Conservation (phyloP, 2,888 invertebrate species). For the Lasioglossum marginatum region DNA sequence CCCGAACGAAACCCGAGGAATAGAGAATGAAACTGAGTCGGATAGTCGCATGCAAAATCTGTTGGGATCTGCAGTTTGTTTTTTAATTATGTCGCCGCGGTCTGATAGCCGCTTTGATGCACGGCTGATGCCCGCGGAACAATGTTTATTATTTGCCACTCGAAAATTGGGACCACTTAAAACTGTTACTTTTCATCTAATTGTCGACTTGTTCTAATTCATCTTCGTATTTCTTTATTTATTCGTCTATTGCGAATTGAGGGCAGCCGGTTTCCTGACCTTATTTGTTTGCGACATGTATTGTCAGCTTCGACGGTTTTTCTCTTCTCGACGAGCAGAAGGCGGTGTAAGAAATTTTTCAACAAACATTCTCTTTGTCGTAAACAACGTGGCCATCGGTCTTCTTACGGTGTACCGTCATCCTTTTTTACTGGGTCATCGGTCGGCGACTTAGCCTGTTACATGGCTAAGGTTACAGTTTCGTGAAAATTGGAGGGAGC, state of each 20-base stretch:
- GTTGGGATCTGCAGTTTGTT: conserved; percentile 17
- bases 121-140: background rate
- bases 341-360: background rate
- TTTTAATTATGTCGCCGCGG: conserved; percentile 8
- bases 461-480: conserved; percentile 21
- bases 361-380: background rate
- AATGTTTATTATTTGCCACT: background rate
- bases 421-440: background rate
- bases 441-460: background rate
- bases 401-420: background rate
- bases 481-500: background rate
- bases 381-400: background rate
- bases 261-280: background rate
- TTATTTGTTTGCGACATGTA: background rate
- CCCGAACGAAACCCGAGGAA: conserved; percentile 23
- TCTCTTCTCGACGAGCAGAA: background rate
- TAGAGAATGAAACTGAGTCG: conserved; percentile 57
- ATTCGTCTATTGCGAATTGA: background rate
- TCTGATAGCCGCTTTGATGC: background rate
- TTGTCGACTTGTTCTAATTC: background rate
- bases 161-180: background rate
- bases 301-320: background rate
- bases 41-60: conserved; percentile 32
- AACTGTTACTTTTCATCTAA: background rate
- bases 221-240: background rate